These are phyloP conservation scores for Chrysaora quinquecirrha DNA, from an alignment of 30 jellyfish, hydroid and myxozoan genomes.

Conservation along the genomic window DNA sequence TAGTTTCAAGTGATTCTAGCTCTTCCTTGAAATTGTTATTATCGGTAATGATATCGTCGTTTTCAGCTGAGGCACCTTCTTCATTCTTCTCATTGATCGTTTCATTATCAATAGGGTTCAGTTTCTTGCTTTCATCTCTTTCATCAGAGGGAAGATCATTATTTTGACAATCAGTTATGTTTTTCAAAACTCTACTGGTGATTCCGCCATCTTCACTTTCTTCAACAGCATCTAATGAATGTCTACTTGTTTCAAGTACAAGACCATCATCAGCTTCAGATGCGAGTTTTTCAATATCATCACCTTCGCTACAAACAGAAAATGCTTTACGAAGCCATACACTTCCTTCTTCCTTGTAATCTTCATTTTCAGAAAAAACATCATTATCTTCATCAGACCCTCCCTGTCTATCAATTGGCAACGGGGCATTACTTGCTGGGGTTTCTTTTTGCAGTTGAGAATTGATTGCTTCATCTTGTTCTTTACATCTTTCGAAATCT, in stretches of 20 bases:
- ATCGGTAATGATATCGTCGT: no score
- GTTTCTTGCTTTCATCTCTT: no score
- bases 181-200: not conserved
- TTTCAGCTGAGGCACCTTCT: not conserved
- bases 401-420: not conserved
- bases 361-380: conserved; percentile 52
- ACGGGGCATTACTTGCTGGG: no score
- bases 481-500: not conserved
- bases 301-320: conserved; percentile 96
- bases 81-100: not conserved
- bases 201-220: not conserved
- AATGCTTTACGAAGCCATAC: conserved; percentile 88
- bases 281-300: conserved; percentile 88
- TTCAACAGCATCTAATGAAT: not conserved
- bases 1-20: not conserved
- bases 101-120: no score
- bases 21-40: no score
- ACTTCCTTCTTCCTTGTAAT: conserved; percentile 59
- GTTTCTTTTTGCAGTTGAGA: not conserved
- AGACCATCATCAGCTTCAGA: conserved; percentile 85
- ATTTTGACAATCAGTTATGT: not conserved
- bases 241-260: conserved; percentile 27
- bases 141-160: no score
- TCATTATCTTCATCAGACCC: conserved; percentile 37
- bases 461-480: not conserved